These are phyloP conservation scores for Apantesis nais DNA, from an alignment of 2,888 invertebrate genomes.

Conservation along the genomic window DNA sequence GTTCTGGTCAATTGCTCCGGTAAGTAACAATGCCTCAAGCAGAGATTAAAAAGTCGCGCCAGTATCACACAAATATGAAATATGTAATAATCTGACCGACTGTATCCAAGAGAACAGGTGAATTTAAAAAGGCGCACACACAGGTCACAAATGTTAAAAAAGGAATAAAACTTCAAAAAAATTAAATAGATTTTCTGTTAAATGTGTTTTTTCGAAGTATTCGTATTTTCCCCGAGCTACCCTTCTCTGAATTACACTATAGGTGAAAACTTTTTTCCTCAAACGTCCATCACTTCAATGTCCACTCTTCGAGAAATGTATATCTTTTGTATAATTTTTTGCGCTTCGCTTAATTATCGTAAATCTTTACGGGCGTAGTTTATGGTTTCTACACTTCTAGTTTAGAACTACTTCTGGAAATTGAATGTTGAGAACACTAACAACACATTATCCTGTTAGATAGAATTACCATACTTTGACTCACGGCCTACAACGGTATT, in stretches of 20 bases:
- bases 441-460: neutral
- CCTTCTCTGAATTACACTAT: neutral
- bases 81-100: too few species aligned
- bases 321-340: neutral
- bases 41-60: too few species aligned
- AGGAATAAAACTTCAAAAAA: neutral
- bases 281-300: neutral
- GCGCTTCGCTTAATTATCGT: neutral
- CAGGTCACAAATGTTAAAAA: neutral
- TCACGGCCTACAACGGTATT: neutral
- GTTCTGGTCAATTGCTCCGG: too few species aligned
- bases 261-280: neutral
- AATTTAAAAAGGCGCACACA: neutral
- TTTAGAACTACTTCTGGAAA: neutral
- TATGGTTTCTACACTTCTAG: neutral
- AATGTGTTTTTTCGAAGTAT: too few species aligned
- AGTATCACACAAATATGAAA: too few species aligned
- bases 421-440: neutral
- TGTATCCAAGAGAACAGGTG: too few species aligned
- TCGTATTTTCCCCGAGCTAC: neutral
- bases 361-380: neutral
- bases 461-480: neutral
- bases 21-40: too few species aligned
- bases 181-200: neutral
- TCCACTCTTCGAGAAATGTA: neutral